Conservation (phyloP, 2,888 invertebrate species). For the Nephrotoma flavescens region DNA sequence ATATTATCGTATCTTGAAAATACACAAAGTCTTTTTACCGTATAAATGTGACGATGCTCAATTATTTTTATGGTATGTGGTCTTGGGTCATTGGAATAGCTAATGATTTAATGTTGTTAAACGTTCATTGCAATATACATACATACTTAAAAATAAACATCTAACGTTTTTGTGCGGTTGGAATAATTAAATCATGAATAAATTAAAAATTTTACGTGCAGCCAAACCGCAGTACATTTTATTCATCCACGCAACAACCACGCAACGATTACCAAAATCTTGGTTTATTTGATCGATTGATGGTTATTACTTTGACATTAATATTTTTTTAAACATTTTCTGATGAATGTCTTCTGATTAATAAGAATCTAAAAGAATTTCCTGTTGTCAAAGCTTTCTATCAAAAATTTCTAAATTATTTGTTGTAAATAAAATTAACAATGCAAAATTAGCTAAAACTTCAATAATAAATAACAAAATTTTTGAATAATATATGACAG, state of each 20-base stretch:
- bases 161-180: neutral
- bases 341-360: neutral
- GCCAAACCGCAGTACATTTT: neutral
- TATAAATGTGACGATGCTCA: neutral
- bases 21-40: neutral
- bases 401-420: neutral
- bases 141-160: neutral
- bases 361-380: neutral
- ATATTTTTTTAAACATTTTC: neutral
- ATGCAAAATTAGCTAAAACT: neutral
- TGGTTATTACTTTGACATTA: neutral
- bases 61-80: neutral
- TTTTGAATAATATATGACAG: neutral
- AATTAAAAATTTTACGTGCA: neutral
- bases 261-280: neutral
- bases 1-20: neutral
- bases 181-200: neutral
- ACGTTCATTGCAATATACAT: neutral
- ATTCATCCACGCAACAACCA: neutral
- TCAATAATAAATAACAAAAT: neutral
- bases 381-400: neutral
- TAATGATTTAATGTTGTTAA: neutral
- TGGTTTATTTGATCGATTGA: neutral
- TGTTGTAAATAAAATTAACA: neutral
- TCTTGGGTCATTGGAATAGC: neutral